Base-by-base conservation (phyloP, 2,113 vertebrate genomes). In the Circaetus cinerascens region DNA sequence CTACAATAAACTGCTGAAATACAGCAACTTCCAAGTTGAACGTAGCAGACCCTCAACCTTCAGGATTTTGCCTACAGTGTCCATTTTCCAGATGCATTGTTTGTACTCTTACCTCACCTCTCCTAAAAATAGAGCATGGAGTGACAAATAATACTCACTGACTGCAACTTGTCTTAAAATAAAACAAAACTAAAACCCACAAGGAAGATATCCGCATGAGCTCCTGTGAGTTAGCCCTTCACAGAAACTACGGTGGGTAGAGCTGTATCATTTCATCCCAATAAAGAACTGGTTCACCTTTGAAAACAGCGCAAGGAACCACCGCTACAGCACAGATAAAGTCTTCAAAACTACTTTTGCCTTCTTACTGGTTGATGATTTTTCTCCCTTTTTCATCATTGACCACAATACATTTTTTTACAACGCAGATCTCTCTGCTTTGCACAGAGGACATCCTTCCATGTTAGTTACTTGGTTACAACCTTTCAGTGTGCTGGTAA, bases 371-470 rank as follows among this genome's bases (percentile, higher is more conserved):
- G 16, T 34, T 69, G 34, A 60, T 62, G 6, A 5, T 13, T 41
- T 77, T 78, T 26, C 50, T 4, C 15, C 38, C 19, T n/a, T 53
- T 78, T 88, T 50, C 67, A 46, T 43, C 0, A 0, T 9, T 66
- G 77, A n/a, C n/a, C 38, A 9, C 2, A 4, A 67, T 3, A 68
- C 4, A 17, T 64, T 50, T 80, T 80, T 91, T 48, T 68, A 48
- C 40, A 81, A 86, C 0, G 7, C 0, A 0, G 11, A 88, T 13
- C 10, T 77, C 63, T 57, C 20, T 32, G 25, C 56, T 89, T 67
- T 81, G 26, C 38, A 64, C 22, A 46, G 20, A 85, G 30, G 22
- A 51, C 34, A 79, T 68, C 5, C 81, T 73, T 41, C 21, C 32
- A 17, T 26, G 19, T 26, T 38, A 77, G 36, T 79, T 86, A 80